Evolutionary conservation across 2,888 invertebrate species (phyloP), one percentile per base, ranked within the genome.

Genomic region (Cephus pygmeus): DNA sequence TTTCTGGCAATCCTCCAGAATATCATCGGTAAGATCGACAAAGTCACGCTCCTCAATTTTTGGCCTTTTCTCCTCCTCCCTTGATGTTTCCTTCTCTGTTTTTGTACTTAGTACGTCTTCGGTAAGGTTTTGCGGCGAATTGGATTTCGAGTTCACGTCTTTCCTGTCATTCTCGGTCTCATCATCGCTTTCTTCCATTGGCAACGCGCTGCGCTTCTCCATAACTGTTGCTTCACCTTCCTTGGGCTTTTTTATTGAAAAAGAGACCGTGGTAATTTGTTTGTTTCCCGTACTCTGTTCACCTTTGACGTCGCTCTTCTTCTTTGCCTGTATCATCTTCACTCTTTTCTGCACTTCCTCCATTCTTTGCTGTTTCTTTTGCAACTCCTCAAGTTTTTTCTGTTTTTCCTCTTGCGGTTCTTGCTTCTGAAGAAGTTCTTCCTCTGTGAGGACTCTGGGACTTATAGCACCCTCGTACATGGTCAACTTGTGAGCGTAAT

Each of bases 171-270:
- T 83, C 12, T 88, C 89, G 12, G 79, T 75, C 30, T 91, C 91
- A 1, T 90, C 91, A 79, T 91, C 91, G 82, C 96, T 96, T 33
- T 95, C 95, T 86, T 96, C 96, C 84, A 96, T 93, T 0, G 96
- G 96, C 69, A 97, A 88, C 0, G 96, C 95, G 76, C 95, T 96
- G 12, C 91, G 86, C 89, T 95, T 96, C 76, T 92, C 91, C 4
- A 95, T 93, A 2, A 95, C 91, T 2, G 93, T 92, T 0, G 93
- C 92, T 75, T 95, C 94, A 0, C 94, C 94, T 79, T 96, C 97
- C 88, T 96, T 97, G 0, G 95, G 92, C 88, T 97, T 97, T 87
- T 96, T 96, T 71, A 97, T 97, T 0, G 97, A 97, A 90, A 97
- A 97, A 79, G 96, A 96, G 1, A 97, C 96, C 0, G 96, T 91